Base-by-base conservation (phyloP, 2,797 vertebrate genomes). In the Hafferia zeledoni region DNA sequence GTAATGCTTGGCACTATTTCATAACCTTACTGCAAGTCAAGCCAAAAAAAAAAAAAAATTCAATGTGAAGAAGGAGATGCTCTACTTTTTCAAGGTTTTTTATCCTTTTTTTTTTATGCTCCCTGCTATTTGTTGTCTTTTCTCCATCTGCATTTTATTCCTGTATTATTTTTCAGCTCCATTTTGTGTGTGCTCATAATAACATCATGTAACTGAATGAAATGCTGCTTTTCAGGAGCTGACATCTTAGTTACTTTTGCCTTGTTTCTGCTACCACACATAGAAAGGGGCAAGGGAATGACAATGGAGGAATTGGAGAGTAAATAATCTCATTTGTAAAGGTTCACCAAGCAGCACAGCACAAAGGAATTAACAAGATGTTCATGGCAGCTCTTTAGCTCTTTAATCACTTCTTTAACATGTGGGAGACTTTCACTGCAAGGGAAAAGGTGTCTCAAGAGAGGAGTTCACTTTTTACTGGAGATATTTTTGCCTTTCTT, bases 301-400 rank as follows among this genome's bases (percentile, higher is more conserved):
- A 97, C 94, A 97, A 96, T 96, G 83, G 93, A 87, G 72, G 94
- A 96, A 95, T 2, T 91, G 76, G 90, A 94, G 94, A 95, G 91
- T 96, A 94, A 97, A 95, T 95, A 97, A 97, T 96, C 69, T 86
- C 10, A 0, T 97, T 97, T 97, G 89, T 95, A 86, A 95, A 91
- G 95, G 94, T 96, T 97, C 96, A 96, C 63, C 87, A 95, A 93
- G 95, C 95, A 96, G 94, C 88, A 92, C 46, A 90, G 78, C 81
- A 96, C 89, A 97, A 91, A 94, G 87, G 90, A 96, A 94, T 96
- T 96, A 96, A 93, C 87, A 95, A 93, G 88, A 88, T 49, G 70
- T 79, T 96, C 61, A 69, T 25, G 39, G 88, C 85, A 96, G 87
- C 47, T 87, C 53, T 96, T 85, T 49, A 93, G 90, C 63, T 89